phyloP scores from a whole-genome alignment of 2,888 invertebrate species.

The Ctena decussata region DNA sequence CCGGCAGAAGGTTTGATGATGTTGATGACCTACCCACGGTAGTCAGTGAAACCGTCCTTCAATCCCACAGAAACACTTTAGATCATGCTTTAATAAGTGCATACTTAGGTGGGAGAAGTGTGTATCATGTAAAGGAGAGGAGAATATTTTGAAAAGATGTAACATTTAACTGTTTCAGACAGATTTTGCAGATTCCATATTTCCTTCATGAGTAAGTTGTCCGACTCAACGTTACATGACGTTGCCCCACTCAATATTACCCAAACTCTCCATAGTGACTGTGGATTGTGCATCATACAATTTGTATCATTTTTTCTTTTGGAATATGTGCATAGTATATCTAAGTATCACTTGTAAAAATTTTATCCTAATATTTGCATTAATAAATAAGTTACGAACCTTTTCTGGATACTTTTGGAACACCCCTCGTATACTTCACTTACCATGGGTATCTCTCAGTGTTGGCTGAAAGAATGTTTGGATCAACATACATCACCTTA shows the following conservation, averaged over 20 bases:
- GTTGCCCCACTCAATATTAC: no score
- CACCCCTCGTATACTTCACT: constrained; percentile 38
- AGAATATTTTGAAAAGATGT: neutral
- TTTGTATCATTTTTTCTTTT: neutral
- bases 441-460: constrained; percentile 88
- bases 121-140: constrained; percentile 1
- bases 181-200: neutral
- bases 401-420: neutral
- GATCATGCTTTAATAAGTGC: neutral
- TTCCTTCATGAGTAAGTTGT: neutral
- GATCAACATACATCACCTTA: no score
- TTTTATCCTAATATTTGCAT: neutral
- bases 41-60: neutral
- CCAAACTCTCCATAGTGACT: no score
- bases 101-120: constrained; percentile 6
- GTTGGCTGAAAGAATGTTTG: constrained; percentile 94
- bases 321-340: neutral
- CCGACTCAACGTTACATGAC: neutral
- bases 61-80: neutral
- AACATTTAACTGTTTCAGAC: no score
- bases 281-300: neutral
- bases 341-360: neutral
- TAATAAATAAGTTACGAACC: neutral
- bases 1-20: no score
- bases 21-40: neutral